Evolutionary conservation across 2,797 vertebrate species (phyloP), one percentile per base, ranked within the genome.

Genomic region (Cossypha dichroa): DNA sequence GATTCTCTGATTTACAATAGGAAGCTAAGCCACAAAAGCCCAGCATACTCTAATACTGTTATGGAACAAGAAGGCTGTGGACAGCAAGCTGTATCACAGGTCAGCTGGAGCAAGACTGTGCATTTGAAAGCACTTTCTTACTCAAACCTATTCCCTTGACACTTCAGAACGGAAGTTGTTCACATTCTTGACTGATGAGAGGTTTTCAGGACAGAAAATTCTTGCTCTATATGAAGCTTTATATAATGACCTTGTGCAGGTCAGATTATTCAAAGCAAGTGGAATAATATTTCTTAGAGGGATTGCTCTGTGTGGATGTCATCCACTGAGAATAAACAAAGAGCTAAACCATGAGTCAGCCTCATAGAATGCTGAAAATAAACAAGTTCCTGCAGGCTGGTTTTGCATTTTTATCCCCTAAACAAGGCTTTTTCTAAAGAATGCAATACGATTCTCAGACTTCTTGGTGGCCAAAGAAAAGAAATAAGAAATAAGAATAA

Each of bases 181-280:
- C 68, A 55, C 36, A 54, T 75, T 90, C 51, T 91, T 69, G 21
- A 78, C 56, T 76, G 52, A 83, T 68, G 46, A 95, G 67, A 85
- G 72, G 46, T 85, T 96, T 96, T 93, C 78, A 94, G 83, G 63
- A 93, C 45, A 94, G 73, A 93, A 92, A 94, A 91, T 82, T 91
- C 49, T 80, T 86, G 17, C 41, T 88, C 63, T 75, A 1, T 41
- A 26, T 72, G 73, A 91, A 91, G 60, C 26, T 88, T 89, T 93
- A 63, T 83, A 51, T 76, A 56, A 79, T 28, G n/a, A 56, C 73
- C 31, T 82, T 93, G 56, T 72, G 34, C 33, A 74, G 69, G 36
- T 75, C 91, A 90, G 52, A 67, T 90, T 90, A 86, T 92, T 92
- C 85, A 95, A 75, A 86, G 60, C 11, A 48, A 91, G 59, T n/a